These are phyloP conservation scores for Cephalopterus ornatus DNA, from an alignment of 2,113 vertebrate species.

Conservation along the genomic window DNA sequence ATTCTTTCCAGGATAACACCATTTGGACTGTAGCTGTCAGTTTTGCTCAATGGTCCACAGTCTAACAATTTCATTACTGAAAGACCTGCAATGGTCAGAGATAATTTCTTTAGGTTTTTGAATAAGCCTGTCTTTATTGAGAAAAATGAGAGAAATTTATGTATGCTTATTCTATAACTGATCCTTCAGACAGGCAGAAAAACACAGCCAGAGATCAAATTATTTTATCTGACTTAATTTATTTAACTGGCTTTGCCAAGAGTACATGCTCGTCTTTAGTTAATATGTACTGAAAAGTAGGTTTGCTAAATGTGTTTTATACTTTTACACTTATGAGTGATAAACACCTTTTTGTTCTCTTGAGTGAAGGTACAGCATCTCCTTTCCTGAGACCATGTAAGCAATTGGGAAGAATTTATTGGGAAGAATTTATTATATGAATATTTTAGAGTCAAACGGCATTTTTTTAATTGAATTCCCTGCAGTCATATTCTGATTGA, in stretches of 20 bases:
- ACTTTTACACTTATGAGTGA: neutral
- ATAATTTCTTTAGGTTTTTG: neutral
- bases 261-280: neutral
- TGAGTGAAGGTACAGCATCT: neutral
- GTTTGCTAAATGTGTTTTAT: neutral
- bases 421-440: neutral
- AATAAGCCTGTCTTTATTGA: neutral
- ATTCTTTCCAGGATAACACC: neutral
- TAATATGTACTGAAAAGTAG: neutral
- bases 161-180: neutral
- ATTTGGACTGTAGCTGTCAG: too few relatives aligned
- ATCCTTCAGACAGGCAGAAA: neutral
- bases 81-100: neutral
- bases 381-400: neutral
- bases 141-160: neutral
- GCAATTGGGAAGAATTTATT: neutral
- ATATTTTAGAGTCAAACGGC: neutral
- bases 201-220: neutral
- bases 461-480: neutral
- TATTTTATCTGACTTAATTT: neutral
- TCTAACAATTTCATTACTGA: neutral
- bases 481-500: neutral
- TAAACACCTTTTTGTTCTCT: neutral
- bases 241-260: neutral
- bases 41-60: neutral